A percentile compares a stretch with the other conserved stretches of the same genome.
These are phyloP conservation scores for Philotrypesis tridentata DNA, from an alignment of 1,140 invertebrate genomes.

Conservation along the genomic window DNA sequence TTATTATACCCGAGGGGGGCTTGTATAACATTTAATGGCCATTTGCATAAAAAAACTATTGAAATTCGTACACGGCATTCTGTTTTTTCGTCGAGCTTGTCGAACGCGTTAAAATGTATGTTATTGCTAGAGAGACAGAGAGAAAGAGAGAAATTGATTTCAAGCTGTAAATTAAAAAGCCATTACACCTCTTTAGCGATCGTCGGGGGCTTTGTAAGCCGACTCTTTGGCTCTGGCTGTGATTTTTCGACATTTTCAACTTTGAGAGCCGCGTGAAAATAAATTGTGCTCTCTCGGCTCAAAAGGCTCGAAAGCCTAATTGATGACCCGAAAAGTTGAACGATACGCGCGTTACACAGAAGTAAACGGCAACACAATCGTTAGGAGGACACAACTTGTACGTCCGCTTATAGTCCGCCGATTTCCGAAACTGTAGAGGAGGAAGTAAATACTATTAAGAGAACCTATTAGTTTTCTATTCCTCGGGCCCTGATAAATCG, in stretches of 20 bases:
- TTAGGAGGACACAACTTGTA: neutral
- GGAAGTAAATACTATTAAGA: slow-evolving; percentile 37
- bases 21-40: neutral
- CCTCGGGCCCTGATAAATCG: neutral
- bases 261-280: slow-evolving; percentile 13
- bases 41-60: slow-evolving; percentile 53
- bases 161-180: neutral
- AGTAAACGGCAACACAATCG: slow-evolving; percentile 30
- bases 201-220: neutral
- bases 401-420: neutral
- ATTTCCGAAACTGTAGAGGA: slow-evolving; percentile 19
- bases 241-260: neutral
- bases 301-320: slow-evolving; percentile 5
- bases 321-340: slow-evolving; percentile 7
- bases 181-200: neutral
- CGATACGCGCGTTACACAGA: neutral
- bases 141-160: neutral
- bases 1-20: neutral
- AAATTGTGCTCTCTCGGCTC: slow-evolving; percentile 22
- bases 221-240: neutral
- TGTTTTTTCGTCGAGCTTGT: neutral
- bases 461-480: slow-evolving; percentile 21
- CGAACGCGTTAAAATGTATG: neutral
- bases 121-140: neutral
- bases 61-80: too few relatives aligned